Conservation (phyloP, 2,888 invertebrate genomes). For the Megastigmus dorsalis region DNA sequence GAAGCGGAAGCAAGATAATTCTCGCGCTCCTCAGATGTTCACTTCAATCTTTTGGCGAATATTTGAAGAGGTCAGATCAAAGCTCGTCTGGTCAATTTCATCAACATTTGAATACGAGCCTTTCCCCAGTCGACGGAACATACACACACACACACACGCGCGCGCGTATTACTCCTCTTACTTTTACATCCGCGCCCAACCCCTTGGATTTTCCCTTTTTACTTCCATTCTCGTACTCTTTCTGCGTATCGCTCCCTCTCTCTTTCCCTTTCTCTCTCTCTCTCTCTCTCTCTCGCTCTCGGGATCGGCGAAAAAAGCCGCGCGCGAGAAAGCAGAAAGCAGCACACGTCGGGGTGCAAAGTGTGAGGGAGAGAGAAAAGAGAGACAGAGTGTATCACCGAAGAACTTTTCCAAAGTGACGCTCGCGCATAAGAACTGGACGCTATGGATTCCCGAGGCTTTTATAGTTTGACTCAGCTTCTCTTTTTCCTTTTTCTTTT, state of each 20-base stretch:
- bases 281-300: slow-evolving; percentile 2
- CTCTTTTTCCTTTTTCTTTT: too few species aligned
- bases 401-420: slow-evolving; percentile 64
- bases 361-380: slow-evolving; percentile 32
- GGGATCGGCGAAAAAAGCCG: slow-evolving; percentile 18
- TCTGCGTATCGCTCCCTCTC: slow-evolving; percentile 32
- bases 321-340: slow-evolving; percentile 20
- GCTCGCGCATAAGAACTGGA: slow-evolving; percentile 61
- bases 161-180: slow-evolving; percentile 54
- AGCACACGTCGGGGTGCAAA: background rate
- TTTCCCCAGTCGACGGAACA: slow-evolving; percentile 47
- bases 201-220: slow-evolving; percentile 45
- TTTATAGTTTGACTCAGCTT: slow-evolving; percentile 14
- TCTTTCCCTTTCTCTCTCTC: slow-evolving; percentile 4
- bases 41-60: slow-evolving; percentile 73
- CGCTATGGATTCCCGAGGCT: slow-evolving; percentile 4
- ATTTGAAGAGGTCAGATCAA: slow-evolving; percentile 74
- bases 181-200: slow-evolving; percentile 19
- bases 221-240: slow-evolving; percentile 51
- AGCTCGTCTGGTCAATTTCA: slow-evolving; percentile 75
- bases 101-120: slow-evolving; percentile 73
- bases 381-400: slow-evolving; percentile 44
- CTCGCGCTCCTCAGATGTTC: slow-evolving; percentile 70
- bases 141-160: slow-evolving; percentile 40
- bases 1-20: slow-evolving; percentile 63